Evolutionary conservation across 2,113 vertebrate species (phyloP).

Genomic region (Tyrannus savana): DNA sequence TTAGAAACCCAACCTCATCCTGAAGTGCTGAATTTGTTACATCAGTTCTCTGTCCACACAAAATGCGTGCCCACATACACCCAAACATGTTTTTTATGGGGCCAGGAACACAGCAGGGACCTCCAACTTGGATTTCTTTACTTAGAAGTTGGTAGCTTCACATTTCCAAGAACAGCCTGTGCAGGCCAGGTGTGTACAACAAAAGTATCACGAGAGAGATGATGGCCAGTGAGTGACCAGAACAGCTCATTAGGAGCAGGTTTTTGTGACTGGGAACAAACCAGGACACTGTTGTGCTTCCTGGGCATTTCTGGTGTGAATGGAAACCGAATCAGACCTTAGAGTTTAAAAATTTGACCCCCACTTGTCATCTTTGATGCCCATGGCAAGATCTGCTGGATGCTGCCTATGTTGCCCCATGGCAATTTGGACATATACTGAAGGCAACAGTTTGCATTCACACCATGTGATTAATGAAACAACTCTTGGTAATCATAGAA

Average conservation of each 20-base stretch:
- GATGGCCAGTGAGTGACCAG: neutral
- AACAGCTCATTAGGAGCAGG: fast-evolving
- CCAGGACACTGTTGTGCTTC: neutral
- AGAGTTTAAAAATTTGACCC: neutral
- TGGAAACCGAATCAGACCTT: neutral
- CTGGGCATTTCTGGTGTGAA: neutral
- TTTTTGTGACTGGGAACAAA: neutral
- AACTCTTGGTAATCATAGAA: neutral
- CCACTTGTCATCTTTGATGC: neutral
- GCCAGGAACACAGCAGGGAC: neutral
- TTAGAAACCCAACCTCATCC: neutral
- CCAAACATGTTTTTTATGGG: neutral
- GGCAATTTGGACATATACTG: neutral
- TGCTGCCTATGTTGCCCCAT: neutral
- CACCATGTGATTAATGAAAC: neutral
- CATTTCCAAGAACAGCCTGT: neutral
- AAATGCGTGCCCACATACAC: neutral
- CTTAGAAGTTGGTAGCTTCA: neutral
- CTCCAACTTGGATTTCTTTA: neutral
- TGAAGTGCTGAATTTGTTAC: neutral
- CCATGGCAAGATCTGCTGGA: neutral
- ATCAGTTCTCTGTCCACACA: neutral
- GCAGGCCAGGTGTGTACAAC: neutral
- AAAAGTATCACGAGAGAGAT: neutral
- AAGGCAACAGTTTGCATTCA: neutral